Evolutionary conservation across 1,140 invertebrate genomes (phyloP).

Genomic region (Pseudobourletiella spinata): DNA sequence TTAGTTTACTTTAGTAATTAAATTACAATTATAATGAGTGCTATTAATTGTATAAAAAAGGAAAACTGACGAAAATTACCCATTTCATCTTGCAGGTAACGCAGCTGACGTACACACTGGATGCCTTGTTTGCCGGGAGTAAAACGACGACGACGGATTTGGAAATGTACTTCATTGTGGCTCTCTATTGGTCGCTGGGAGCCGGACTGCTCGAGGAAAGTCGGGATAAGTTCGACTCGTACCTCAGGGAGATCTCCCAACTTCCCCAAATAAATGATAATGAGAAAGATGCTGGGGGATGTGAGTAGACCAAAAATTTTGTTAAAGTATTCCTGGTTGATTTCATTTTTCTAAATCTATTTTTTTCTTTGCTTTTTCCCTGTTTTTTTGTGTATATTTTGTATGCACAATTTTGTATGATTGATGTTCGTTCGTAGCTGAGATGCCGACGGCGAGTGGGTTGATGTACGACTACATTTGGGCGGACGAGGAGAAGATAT

Average conservation of each 20-base stretch:
- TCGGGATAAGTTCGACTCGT: constrained; percentile 63
- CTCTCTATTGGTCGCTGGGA: constrained; percentile 74
- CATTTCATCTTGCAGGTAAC: constrained; percentile 49
- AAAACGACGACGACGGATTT: constrained; percentile 39
- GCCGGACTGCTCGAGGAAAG: constrained; percentile 60
- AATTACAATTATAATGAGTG: background rate
- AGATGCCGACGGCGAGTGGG: constrained; percentile 56
- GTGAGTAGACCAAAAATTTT: too few species aligned
- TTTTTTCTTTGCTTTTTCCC: background rate
- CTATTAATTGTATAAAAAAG: background rate
- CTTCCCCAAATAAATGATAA: constrained; percentile 59
- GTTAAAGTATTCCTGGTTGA: background rate
- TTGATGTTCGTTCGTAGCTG: too few species aligned
- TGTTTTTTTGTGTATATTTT: background rate
- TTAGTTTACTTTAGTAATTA: background rate
- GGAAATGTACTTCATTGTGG: constrained; percentile 63
- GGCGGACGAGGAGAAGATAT: constrained; percentile 56
- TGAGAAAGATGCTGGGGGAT: constrained; percentile 39
- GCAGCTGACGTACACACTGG: constrained; percentile 73
- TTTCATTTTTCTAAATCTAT: background rate
- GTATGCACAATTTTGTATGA: background rate
- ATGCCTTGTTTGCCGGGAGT: constrained; percentile 55
- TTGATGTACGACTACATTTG: constrained; percentile 73
- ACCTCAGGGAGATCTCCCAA: constrained; percentile 63
- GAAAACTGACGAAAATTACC: background rate